phyloP scores from a whole-genome alignment of 2,113 vertebrate genomes.

The Periophthalmodon schlosseri region DNA sequence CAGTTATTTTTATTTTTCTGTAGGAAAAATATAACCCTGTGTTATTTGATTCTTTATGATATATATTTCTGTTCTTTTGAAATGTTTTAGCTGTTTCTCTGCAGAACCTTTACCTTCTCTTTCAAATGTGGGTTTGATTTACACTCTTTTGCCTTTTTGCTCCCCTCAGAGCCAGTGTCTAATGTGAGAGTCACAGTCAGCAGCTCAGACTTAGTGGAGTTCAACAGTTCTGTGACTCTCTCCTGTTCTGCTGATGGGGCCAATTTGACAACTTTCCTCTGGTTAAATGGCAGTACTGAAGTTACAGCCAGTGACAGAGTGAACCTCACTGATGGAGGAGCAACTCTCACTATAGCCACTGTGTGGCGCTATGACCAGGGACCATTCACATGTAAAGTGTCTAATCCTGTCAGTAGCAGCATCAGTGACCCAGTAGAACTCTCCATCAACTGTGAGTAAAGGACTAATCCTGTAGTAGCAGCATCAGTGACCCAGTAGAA shows the following conservation, averaged over 20 bases:
- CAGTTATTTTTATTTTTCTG: too few relatives aligned
- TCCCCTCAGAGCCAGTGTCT: conserved; percentile 6
- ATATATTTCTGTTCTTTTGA: background rate
- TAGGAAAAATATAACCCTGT: too few relatives aligned
- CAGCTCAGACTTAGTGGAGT: conserved; percentile 40
- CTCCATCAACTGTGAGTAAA: conserved; percentile 42
- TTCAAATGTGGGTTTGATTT: too few relatives aligned
- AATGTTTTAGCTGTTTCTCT: too few relatives aligned
- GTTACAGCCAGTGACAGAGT: conserved; percentile 50
- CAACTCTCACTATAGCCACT: conserved; percentile 43
- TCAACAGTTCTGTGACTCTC: conserved; percentile 26
- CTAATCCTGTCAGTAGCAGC: conserved; percentile 24
- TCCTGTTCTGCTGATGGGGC: conserved; percentile 53
- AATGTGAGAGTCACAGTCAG: background rate
- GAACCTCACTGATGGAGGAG: conserved; percentile 34
- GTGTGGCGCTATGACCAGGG: conserved; percentile 48
- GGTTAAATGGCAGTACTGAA: conserved; percentile 61
- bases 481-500: too few relatives aligned
- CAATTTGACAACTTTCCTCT: conserved; percentile 40
- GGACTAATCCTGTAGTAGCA: too few relatives aligned
- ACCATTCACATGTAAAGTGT: conserved; percentile 19
- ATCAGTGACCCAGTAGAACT: conserved; percentile 17
- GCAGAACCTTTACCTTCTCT: too few relatives aligned
- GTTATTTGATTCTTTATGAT: too few relatives aligned
- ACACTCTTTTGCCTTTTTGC: background rate